Percentiles rank a stretch among this genome's conserved stretches.
phyloP scores from a whole-genome alignment of 2,113 vertebrate species.

The Haemorhous mexicanus region DNA sequence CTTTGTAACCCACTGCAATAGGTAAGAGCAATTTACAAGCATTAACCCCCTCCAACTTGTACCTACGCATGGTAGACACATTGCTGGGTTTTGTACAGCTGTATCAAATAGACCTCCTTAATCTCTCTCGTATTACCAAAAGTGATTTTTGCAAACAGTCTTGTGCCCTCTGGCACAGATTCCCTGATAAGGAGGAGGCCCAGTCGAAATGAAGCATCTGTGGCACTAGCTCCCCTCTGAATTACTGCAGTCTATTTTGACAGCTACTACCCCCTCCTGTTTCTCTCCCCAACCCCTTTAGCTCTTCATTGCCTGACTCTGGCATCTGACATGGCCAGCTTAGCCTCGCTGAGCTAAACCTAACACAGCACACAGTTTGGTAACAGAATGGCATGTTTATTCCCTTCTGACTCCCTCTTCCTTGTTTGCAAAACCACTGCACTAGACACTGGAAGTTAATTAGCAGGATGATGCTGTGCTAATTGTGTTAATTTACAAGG shows the following conservation, averaged over 20 bases:
- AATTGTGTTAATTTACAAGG: constrained; percentile 99
- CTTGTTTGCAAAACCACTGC: constrained; percentile 87
- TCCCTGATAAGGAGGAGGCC: constrained; percentile 65
- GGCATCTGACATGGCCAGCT: constrained; percentile 75
- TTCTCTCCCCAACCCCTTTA: constrained; percentile 69
- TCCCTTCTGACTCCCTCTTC: constrained; percentile 86
- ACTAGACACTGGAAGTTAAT: constrained; percentile 93
- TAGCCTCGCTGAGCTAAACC: constrained; percentile 71
- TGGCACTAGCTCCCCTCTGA: constrained; percentile 69
- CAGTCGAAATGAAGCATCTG: constrained; percentile 71
- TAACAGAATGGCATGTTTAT: constrained; percentile 86
- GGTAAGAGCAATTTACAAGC: not conserved
- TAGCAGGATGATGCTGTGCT: constrained; percentile 96
- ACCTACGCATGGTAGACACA: constrained; percentile 34
- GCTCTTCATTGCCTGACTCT: constrained; percentile 70
- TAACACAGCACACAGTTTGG: constrained; percentile 77
- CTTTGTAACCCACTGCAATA: not conserved
- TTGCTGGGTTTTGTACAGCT: constrained; percentile 46
- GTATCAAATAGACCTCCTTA: constrained; percentile 65
- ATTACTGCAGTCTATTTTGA: constrained; percentile 70
- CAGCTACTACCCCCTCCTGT: constrained; percentile 62
- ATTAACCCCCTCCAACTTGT: not conserved
- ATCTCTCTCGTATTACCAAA: constrained; percentile 72
- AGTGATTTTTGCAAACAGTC: constrained; percentile 72
- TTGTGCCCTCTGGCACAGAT: constrained; percentile 74